Evolutionary conservation across 30 jellyfish, hydroid and myxozoan genomes (phyloP).

Genomic region (Chironex yamaguchii): DNA sequence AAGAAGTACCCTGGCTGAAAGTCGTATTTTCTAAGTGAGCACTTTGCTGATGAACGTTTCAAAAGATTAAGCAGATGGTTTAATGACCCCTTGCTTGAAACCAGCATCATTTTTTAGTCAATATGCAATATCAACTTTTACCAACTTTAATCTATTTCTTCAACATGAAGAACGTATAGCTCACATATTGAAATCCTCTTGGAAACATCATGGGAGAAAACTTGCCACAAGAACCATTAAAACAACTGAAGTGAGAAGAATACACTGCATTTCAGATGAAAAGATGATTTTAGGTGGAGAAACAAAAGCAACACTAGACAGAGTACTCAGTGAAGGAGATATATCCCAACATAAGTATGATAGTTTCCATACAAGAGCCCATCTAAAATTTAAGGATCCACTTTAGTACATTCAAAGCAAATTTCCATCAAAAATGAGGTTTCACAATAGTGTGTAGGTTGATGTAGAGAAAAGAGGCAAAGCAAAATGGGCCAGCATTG

Average conservation of each 20-base stretch:
- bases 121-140: conserved; percentile 42
- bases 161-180: conserved; percentile 61
- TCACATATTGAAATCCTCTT: conserved; percentile 42
- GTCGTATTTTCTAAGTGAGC: conserved; percentile 56
- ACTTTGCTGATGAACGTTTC: conserved; percentile 47
- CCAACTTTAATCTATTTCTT: conserved; percentile 47
- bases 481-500: conserved; percentile 49
- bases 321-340: conserved; percentile 45
- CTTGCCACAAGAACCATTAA: conserved; percentile 46
- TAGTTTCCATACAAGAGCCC: conserved; percentile 30
- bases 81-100: conserved; percentile 44
- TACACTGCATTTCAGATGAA: background rate
- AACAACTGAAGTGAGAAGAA: conserved; percentile 8
- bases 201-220: conserved; percentile 38
- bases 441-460: conserved; percentile 52
- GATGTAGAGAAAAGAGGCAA: conserved; percentile 30
- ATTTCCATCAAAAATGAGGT: conserved; percentile 19
- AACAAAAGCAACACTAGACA: conserved; percentile 4
- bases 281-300: conserved; percentile 34
- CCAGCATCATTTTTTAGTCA: background rate
- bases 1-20: background rate
- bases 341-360: conserved; percentile 43
- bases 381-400: conserved; percentile 1
- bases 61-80: conserved; percentile 41
- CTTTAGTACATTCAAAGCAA: conserved; percentile 19